Evolutionary conservation across 2,888 invertebrate genomes (phyloP).

Genomic region (Nowickia ferox): DNA sequence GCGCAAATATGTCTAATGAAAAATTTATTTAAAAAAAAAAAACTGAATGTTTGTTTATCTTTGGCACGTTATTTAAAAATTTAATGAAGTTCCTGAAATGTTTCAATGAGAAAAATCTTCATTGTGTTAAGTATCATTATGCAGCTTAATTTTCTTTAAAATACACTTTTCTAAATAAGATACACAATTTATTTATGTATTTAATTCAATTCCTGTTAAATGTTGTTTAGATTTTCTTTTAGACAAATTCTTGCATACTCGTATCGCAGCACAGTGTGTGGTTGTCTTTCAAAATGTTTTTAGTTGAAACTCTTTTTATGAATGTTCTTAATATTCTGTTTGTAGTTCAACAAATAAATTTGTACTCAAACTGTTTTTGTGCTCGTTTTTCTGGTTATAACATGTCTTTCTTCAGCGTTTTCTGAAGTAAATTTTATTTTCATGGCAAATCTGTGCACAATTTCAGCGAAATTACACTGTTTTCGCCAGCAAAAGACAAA

Average conservation of each 20-base stretch:
- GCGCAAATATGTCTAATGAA: too few species aligned
- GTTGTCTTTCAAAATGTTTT: slow-evolving; percentile 5
- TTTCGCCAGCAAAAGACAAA: neutral
- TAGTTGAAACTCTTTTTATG: neutral
- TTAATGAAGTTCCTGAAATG: too few species aligned
- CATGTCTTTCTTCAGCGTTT: slow-evolving; percentile 40
- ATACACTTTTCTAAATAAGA: too few species aligned
- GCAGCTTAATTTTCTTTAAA: too few species aligned
- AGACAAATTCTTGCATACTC: neutral
- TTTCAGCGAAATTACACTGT: neutral
- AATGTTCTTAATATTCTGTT: slow-evolving; percentile 36
- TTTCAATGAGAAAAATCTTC: too few species aligned
- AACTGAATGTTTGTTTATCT: too few species aligned
- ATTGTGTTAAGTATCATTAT: too few species aligned
- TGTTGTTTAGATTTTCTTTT: neutral
- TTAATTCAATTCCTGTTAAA: neutral
- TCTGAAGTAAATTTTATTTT: slow-evolving; percentile 63
- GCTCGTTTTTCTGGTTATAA: neutral
- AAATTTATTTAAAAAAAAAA: too few species aligned
- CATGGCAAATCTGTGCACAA: slow-evolving; percentile 54
- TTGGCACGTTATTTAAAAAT: too few species aligned
- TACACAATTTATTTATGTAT: neutral
- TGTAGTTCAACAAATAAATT: slow-evolving; percentile 46
- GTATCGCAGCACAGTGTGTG: slow-evolving; percentile 29
- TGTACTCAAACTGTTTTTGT: neutral